phyloP scores from a whole-genome alignment of 1,140 invertebrate genomes.

The Drosophila miranda region DNA sequence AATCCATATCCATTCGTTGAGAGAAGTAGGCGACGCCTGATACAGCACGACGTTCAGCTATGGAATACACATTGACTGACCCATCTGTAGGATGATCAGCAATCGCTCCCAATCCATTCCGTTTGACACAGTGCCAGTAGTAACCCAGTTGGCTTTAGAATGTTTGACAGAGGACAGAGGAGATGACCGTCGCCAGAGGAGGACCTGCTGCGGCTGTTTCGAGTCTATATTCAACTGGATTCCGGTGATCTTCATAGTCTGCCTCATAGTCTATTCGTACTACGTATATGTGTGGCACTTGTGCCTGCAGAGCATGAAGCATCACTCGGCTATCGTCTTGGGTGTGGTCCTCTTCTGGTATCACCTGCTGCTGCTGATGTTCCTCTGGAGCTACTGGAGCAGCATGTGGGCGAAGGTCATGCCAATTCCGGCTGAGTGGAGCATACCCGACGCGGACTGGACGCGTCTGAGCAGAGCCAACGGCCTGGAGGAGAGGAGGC shows the following conservation, averaged over 20 bases:
- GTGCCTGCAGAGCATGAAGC: conserved; percentile 1
- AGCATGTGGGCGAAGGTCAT: conserved; percentile 1
- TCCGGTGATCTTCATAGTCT: conserved; percentile 1
- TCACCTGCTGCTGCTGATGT: conserved; percentile 13
- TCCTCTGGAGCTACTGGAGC: conserved; percentile 17
- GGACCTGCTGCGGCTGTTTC: not conserved
- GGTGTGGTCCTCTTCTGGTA: conserved; percentile 1
- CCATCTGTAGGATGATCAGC: not conserved
- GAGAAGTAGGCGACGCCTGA: not conserved
- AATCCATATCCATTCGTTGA: not conserved
- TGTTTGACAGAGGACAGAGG: not conserved
- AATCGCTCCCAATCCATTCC: too few species aligned
- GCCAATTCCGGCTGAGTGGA: conserved; percentile 10
- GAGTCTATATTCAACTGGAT: not conserved
- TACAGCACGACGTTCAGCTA: not conserved
- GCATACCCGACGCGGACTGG: conserved; percentile 9
- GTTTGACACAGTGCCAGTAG: too few species aligned
- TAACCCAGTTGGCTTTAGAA: too few species aligned
- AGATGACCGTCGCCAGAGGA: conserved; percentile 4
- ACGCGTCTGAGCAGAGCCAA: not conserved
- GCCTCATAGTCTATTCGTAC: conserved; percentile 16
- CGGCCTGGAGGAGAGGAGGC: not conserved
- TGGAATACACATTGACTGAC: not conserved
- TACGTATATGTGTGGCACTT: conserved; percentile 17
- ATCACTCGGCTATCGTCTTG: not conserved